phyloP scores from a whole-genome alignment of 1,140 invertebrate species.

The Tetramorium simillimum region DNA sequence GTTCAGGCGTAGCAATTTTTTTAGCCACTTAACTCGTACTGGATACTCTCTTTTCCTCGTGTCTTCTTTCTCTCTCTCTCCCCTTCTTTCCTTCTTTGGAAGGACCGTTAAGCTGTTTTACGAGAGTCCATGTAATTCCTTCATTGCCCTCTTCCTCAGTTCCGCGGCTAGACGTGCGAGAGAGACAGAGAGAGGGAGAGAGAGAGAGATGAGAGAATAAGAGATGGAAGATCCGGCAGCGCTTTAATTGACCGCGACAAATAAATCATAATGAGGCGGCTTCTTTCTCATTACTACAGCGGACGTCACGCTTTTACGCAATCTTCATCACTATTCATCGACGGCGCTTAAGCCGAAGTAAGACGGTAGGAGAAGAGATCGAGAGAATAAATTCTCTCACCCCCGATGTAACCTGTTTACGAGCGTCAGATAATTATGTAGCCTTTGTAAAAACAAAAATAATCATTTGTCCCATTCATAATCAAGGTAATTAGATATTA shows the following conservation, averaged over 20 bases:
- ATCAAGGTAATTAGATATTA: conserved; percentile 61
- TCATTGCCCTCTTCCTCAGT: conserved; percentile 64
- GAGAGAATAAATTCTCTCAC: conserved; percentile 66
- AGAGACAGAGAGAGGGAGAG: background rate
- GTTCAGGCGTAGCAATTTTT: conserved; percentile 72
- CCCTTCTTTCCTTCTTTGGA: background rate
- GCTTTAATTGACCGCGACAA: conserved; percentile 75
- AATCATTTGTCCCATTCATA: conserved; percentile 64
- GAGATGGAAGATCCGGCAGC: conserved; percentile 40
- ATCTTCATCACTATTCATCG: conserved; percentile 72
- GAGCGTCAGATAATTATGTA: conserved; percentile 53
- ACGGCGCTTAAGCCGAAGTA: conserved; percentile 7
- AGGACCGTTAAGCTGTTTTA: conserved; percentile 73
- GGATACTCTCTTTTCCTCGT: conserved; percentile 52
- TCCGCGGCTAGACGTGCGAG: background rate
- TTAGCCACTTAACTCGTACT: conserved; percentile 72
- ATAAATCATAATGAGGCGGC: conserved; percentile 75
- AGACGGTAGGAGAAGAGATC: conserved; percentile 25
- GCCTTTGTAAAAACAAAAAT: conserved; percentile 39
- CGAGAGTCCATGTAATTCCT: conserved; percentile 73
- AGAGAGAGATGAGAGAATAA: background rate
- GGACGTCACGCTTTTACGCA: conserved; percentile 72
- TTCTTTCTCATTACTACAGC: conserved; percentile 70
- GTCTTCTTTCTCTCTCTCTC: background rate
- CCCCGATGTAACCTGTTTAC: conserved; percentile 66